Conservation (phyloP, 2,113 vertebrate genomes). For the Megaceryle maxima region DNA sequence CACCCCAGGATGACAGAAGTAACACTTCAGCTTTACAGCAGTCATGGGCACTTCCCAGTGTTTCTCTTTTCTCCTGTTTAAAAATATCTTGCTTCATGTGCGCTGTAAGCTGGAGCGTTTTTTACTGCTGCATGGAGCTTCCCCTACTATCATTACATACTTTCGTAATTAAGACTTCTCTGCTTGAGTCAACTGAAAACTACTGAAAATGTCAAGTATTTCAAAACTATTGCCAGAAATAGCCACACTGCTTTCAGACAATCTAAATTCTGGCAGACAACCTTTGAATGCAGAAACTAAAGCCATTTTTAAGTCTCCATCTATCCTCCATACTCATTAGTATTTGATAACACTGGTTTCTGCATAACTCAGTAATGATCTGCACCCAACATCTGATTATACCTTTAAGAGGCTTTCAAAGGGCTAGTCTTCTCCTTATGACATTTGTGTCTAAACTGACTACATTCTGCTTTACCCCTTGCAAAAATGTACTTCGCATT, state of each 20-base stretch:
- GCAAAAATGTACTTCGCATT: neutral
- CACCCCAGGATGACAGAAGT: neutral
- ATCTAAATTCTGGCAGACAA: neutral
- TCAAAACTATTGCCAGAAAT: slow-evolving; percentile 30
- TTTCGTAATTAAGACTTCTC: neutral
- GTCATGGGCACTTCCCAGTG: neutral
- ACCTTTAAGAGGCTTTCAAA: neutral
- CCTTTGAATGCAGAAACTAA: neutral
- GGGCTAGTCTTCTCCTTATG: neutral
- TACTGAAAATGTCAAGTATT: slow-evolving; percentile 5
- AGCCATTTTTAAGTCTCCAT: neutral
- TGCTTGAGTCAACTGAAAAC: slow-evolving; percentile 30
- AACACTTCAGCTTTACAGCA: neutral
- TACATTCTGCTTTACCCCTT: neutral
- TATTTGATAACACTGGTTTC: neutral
- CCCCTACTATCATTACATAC: neutral
- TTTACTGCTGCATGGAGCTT: neutral
- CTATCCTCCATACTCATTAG: neutral
- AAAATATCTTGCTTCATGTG: neutral
- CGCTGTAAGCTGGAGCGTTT: neutral
- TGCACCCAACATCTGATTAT: neutral
- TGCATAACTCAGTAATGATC: neutral
- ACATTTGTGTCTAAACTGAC: neutral
- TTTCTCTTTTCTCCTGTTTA: neutral
- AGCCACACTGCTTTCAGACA: neutral